Percentiles rank a stretch among this genome's conserved stretches.
Evolutionary conservation across 2,113 vertebrate species (phyloP).

Genomic region (Bettongia penicillata): DNA sequence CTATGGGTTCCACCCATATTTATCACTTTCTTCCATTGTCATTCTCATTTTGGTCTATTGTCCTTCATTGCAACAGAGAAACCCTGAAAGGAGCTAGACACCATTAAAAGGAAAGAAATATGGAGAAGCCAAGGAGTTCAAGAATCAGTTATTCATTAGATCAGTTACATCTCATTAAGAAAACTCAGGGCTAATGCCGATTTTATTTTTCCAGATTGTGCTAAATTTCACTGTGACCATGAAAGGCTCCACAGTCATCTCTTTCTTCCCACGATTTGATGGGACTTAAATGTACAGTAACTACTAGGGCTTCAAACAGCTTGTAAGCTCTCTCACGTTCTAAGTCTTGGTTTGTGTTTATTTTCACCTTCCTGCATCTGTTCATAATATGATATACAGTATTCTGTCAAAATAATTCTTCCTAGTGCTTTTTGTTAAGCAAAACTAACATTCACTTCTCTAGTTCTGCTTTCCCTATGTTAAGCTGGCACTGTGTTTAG

Average conservation of each 20-base stretch:
- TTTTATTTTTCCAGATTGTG: background rate
- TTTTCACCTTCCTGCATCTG: conserved; percentile 27
- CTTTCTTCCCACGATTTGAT: background rate
- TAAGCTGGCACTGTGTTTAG: background rate
- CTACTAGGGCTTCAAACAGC: background rate
- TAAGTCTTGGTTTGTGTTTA: conserved; percentile 3
- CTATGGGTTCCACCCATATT: background rate
- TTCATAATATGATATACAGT: conserved; percentile 24
- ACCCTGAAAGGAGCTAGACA: background rate
- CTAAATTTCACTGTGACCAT: background rate
- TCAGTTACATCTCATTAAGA: background rate
- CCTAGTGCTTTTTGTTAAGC: conserved; percentile 5
- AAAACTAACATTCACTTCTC: conserved; percentile 22
- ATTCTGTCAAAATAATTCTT: background rate
- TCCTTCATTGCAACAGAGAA: background rate
- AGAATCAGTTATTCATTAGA: background rate
- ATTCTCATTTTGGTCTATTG: conserved; percentile 7
- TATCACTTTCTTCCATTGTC: conserved; percentile 6
- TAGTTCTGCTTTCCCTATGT: background rate
- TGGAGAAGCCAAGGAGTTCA: background rate
- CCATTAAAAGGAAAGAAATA: conserved; percentile 18
- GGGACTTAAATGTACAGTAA: background rate
- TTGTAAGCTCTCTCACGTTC: background rate
- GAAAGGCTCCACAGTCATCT: conserved; percentile 13
- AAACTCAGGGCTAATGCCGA: background rate